Conservation (phyloP, 2,113 vertebrate species). For the Podarcis cretensis region DNA sequence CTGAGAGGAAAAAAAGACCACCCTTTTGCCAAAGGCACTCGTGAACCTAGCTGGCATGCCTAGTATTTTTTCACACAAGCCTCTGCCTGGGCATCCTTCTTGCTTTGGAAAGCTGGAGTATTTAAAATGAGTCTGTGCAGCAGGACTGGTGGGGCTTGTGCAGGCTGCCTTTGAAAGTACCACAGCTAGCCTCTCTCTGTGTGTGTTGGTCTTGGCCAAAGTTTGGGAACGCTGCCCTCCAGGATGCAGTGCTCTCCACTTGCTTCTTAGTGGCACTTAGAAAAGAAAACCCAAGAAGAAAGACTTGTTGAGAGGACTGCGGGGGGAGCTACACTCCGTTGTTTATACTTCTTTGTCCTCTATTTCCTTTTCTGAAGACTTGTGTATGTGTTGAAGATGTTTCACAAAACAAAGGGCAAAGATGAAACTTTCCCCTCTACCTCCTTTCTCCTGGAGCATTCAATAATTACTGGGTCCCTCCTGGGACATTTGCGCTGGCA, state of each 20-base stretch:
- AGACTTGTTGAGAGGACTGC: background rate
- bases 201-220: background rate
- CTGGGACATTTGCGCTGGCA: background rate
- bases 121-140: background rate
- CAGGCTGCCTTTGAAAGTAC: background rate
- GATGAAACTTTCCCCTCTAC: background rate
- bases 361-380: conserved; percentile 5
- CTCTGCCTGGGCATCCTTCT: background rate
- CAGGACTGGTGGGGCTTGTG: background rate
- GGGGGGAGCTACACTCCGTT: background rate
- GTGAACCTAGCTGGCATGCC: background rate
- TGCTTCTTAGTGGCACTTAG: rapidly evolving
- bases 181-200: background rate
- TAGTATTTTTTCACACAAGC: background rate
- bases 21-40: background rate
- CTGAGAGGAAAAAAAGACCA: background rate
- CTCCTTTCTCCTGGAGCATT: background rate
- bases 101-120: background rate
- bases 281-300: conserved; percentile 43
- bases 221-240: background rate
- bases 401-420: rapidly evolving
- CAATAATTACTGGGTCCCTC: background rate
- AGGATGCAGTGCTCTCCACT: background rate
- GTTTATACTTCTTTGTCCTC: conserved; percentile 61
- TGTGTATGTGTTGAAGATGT: background rate